Evolutionary conservation across 2,113 vertebrate species (phyloP).

Genomic region (Daphoenositta chrysoptera): DNA sequence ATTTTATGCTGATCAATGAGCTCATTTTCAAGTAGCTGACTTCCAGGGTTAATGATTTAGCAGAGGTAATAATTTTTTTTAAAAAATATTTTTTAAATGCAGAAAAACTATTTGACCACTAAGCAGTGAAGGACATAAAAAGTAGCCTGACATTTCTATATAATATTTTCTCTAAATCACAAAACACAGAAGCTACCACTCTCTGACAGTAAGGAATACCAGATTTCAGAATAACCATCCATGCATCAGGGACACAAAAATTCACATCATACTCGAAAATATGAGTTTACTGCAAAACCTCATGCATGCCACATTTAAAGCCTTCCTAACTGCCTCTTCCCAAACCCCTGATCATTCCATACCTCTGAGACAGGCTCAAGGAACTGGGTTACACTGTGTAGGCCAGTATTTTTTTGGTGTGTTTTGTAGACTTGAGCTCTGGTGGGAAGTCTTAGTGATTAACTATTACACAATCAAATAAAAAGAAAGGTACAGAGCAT

Average conservation of each 20-base stretch:
- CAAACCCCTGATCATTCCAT: background rate
- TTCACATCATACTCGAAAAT: background rate
- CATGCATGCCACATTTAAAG: background rate
- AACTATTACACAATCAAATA: background rate
- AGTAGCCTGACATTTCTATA: background rate
- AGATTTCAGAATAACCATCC: background rate
- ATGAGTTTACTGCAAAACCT: background rate
- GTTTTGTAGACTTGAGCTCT: background rate
- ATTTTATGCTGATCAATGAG: background rate
- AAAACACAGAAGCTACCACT: background rate
- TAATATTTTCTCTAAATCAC: background rate
- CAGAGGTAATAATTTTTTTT: background rate
- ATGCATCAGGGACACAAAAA: background rate
- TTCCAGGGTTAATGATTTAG: background rate
- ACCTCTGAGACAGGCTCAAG: background rate
- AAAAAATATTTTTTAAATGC: background rate
- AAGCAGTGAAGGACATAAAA: background rate
- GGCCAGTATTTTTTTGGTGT: background rate
- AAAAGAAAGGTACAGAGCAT: background rate
- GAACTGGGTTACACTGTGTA: background rate
- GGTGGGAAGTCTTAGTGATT: background rate
- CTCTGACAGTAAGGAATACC: background rate
- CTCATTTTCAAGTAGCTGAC: background rate
- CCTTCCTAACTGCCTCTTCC: background rate
- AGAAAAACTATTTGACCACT: background rate